Evolutionary conservation across 35 echinoderm and acorn worm species (phyloP), one percentile per base, ranked within the genome.

Genomic region (Heliocidaris erythrogramma): DNA sequence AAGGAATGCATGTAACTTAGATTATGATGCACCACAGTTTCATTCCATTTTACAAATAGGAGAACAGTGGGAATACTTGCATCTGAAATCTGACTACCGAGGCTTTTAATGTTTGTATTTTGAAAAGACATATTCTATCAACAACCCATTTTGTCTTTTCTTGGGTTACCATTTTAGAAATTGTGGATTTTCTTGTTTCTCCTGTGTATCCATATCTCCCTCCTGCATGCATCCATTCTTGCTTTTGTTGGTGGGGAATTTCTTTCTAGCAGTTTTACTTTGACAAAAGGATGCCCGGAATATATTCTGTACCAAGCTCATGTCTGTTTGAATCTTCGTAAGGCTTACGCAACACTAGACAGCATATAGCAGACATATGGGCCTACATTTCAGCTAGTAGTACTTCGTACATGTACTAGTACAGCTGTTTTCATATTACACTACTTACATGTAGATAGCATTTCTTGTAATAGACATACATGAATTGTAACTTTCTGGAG

Each of bases 111-210:
- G 87, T 89, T 89, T 89, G 12, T 89, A 48, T 89, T 89, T 32
- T 89, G 87, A 89, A 89, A 48, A 48, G 87, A 89, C 87, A 47
- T 47, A 47, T 47, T 89, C 87, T 48, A 89, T 89, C 87, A 89
- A 89, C 87, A 42, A 47, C 47, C 87, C 87, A 89, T 89, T 89
- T 89, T 89, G 31, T 47, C 24, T 89, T 89, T 47, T 89, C 87
- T 48, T 48, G 87, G 47, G 87, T 47, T 89, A 89, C 47, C 87
- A 78, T 78, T 78, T 78, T 78, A 6, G 65, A 78, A 78, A 78
- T 78, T 78, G 65, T 78, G 65, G 17, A 78, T 78, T 78, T 78
- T 69, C 8, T 42, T 42, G n/a, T 0, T 24, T 21, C 18, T 7
- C 65, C 21, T 78, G 65, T 18, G 27, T n/a, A 27, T n/a, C 14